Conservation (phyloP, 2,888 invertebrate genomes). For the Tuberolachnus salignus region DNA sequence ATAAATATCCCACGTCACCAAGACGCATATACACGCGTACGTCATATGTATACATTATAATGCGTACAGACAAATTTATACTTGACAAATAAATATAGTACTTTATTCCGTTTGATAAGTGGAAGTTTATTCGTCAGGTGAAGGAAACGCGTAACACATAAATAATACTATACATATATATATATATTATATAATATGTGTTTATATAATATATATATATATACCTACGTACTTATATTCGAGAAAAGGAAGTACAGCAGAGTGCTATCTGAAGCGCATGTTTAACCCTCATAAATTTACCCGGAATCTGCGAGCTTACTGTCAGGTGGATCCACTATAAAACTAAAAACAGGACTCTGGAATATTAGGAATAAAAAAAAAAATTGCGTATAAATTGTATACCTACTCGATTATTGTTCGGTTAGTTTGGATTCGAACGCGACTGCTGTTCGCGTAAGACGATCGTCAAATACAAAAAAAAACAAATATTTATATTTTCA, state of each 20-base stretch:
- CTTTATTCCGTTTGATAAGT: slow-evolving; percentile 47
- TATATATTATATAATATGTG: too few species aligned
- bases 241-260: slow-evolving; percentile 30
- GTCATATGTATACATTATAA: background rate
- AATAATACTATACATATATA: too few species aligned
- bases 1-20: background rate
- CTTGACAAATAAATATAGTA: slow-evolving; percentile 35
- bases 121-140: slow-evolving; percentile 47
- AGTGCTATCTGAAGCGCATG: slow-evolving; percentile 46
- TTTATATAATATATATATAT: too few species aligned
- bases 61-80: background rate
- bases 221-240: background rate
- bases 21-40: background rate
- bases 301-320: slow-evolving; percentile 33
- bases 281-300: slow-evolving; percentile 52
- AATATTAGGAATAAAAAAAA: background rate
- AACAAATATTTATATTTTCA: background rate
- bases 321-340: slow-evolving; percentile 35
- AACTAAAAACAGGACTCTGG: slow-evolving; percentile 8
- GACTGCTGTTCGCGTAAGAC: background rate
- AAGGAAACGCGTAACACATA: slow-evolving; percentile 35
- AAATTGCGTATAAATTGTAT: background rate
- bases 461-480: background rate
- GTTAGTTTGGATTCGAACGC: slow-evolving; percentile 3
- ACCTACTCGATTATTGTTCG: background rate